Base-by-base conservation (phyloP, 92 coral and sea anemone species). In the Muricea muricata region DNA sequence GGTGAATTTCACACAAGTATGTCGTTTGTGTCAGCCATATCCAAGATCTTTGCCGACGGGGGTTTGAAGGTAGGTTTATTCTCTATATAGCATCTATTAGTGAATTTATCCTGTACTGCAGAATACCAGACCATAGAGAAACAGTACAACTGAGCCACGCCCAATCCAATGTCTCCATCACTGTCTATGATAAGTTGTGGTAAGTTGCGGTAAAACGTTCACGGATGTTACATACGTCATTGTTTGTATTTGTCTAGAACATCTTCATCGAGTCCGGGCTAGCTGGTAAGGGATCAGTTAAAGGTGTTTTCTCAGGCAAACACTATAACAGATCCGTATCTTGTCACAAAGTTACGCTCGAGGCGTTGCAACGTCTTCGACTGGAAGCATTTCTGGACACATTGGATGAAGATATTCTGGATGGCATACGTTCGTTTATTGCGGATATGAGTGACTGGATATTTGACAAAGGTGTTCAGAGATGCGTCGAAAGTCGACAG, bases 271-370 rank as follows among this genome's bases (percentile, higher is more conserved):
- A 63, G 70, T 63, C 70, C 7, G 70, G 70, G 15, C 39, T 63
- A 32, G 39, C 21, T 32, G 39, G 70, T 25, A 32, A 63, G 39
- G 70, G 70, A 32, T 63, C 70, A 63, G 39, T 63, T n/a, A 63
- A 63, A 63, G 70, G 70, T 32, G 70, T 63, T 26, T 63, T 63
- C 13, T 63, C 70, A n/a, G 70, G 70, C 29, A 63, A 63, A n/a
- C 70, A 63, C 15, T 63, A 63, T n/a, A 63, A 63, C 70, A 63
- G 70, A 15, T 63, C 70, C 2, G 21, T 63, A 11, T 63, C 21
- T 63, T 63, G 70, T 32, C 70, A 63, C 24, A 63, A 25, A 63
- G 70, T 32, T 3, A 15, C 21, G 70, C 21, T 10, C 70, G 70
- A 63, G 39, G 70, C 70, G 10, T 12, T 63, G 6, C 33, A 63